A percentile compares a stretch with the other conserved stretches of the same genome.
These are phyloP conservation scores for Zeuzera pyrina DNA, from an alignment of 2,888 invertebrate species.

Conservation along the genomic window DNA sequence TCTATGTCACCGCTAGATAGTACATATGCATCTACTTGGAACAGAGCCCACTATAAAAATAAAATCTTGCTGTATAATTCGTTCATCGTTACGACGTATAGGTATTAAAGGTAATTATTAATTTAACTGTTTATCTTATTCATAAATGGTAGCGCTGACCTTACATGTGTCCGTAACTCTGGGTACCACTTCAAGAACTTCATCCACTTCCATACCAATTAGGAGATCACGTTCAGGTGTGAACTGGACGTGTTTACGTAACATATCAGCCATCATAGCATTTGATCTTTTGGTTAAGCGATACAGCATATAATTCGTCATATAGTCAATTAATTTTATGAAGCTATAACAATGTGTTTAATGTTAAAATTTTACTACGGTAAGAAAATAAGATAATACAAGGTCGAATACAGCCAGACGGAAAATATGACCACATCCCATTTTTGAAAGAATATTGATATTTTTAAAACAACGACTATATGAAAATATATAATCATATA, in stretches of 20 bases:
- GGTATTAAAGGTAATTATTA: background rate
- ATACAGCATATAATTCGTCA: constrained; percentile 79
- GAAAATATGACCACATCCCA: no score
- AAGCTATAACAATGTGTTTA: constrained; percentile 70
- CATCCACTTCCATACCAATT: constrained; percentile 50
- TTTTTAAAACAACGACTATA: background rate
- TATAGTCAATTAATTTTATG: constrained; percentile 80
- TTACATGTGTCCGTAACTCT: constrained; percentile 56
- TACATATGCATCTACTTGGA: constrained; percentile 72
- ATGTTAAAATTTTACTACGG: no score
- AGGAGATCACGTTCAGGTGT: constrained; percentile 62
- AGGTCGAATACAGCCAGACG: no score
- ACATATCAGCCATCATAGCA: constrained; percentile 64
- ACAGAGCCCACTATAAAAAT: constrained; percentile 71
- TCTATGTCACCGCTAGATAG: constrained; percentile 44
- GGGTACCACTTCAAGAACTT: constrained; percentile 63
- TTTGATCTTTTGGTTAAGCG: constrained; percentile 77
- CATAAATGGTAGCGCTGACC: constrained; percentile 22
- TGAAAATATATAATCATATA: no score
- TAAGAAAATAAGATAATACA: no score
- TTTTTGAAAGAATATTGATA: background rate
- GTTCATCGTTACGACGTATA: background rate
- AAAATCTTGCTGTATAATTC: background rate
- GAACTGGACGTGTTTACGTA: constrained; percentile 67
- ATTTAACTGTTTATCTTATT: no score